phyloP scores from a whole-genome alignment of 2,888 invertebrate species.

The Papilio protenor region DNA sequence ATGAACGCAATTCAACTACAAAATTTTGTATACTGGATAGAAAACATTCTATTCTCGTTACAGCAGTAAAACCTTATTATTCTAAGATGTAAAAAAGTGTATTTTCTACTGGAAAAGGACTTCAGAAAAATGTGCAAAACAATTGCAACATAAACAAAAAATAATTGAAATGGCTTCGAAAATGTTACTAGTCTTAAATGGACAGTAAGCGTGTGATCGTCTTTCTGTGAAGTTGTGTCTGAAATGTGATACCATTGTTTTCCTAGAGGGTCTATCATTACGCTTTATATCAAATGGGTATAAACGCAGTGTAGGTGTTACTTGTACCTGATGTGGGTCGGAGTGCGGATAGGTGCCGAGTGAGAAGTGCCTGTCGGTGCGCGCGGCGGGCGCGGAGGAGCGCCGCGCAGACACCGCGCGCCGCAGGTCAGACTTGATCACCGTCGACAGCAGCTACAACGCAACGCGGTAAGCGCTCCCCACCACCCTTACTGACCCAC shows the following conservation, averaged over 20 bases:
- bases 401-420: constrained; percentile 76
- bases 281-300: neutral
- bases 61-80: neutral
- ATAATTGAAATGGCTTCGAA: neutral
- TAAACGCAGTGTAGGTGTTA: neutral
- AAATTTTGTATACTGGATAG: neutral
- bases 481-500: constrained; percentile 15
- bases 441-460: constrained; percentile 89
- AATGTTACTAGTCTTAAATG: neutral
- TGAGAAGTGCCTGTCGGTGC: constrained; percentile 66
- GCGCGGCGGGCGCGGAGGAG: constrained; percentile 78
- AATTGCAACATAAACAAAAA: neutral
- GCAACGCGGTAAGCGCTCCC: constrained; percentile 48
- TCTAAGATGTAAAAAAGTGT: neutral
- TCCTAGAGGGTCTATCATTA: neutral
- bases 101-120: neutral
- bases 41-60: neutral
- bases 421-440: constrained; percentile 90
- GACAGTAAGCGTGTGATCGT: neutral
- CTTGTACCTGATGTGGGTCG: constrained; percentile 69
- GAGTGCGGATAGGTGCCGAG: constrained; percentile 77
- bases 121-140: neutral
- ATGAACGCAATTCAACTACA: neutral
- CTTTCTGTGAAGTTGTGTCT: neutral
- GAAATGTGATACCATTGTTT: neutral